Percentiles rank a stretch among this genome's conserved stretches.
Conservation (phyloP, 2,888 invertebrate species). For the Callimorpha dominula region DNA sequence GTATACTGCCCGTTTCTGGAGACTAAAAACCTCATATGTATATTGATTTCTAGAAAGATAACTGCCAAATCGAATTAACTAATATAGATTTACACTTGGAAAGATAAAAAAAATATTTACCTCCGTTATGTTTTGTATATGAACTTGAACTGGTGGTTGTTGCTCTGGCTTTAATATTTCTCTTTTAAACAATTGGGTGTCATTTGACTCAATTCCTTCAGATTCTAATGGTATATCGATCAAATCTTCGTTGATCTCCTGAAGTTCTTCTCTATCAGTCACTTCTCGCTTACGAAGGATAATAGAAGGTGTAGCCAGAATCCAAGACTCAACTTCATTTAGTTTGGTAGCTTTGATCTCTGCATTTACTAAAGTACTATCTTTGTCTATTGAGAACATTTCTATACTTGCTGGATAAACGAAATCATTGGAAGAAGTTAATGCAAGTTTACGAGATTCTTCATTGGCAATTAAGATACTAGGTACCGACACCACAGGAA, state of each 20-base stretch:
- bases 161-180: conserved; percentile 83
- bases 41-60: no score
- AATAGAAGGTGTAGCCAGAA: conserved; percentile 75
- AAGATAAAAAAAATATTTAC: conserved; percentile 58
- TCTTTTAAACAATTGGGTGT: conserved; percentile 75
- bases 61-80: no score
- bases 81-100: no score
- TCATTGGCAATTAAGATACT: conserved; percentile 39
- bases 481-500: conserved; percentile 40
- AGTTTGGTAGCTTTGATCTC: conserved; percentile 69
- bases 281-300: conserved; percentile 73
- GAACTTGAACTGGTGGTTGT: conserved; percentile 88
- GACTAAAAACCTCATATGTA: conserved; percentile 60
- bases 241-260: conserved; percentile 66
- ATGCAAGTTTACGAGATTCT: conserved; percentile 18
- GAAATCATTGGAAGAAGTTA: conserved; percentile 45
- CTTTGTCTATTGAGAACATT: conserved; percentile 61
- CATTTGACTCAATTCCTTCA: conserved; percentile 78
- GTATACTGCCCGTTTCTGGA: conserved; percentile 85
- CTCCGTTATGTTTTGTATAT: conserved; percentile 89
- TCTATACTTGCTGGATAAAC: conserved; percentile 48
- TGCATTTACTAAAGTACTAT: conserved; percentile 51
- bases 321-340: conserved; percentile 73
- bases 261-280: conserved; percentile 59
- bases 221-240: conserved; percentile 79